A percentile compares a stretch with the other conserved stretches of the same genome.
These are phyloP conservation scores for Coregonus sp. DNA, from an alignment of 2,797 vertebrate genomes.

Conservation along the genomic window DNA sequence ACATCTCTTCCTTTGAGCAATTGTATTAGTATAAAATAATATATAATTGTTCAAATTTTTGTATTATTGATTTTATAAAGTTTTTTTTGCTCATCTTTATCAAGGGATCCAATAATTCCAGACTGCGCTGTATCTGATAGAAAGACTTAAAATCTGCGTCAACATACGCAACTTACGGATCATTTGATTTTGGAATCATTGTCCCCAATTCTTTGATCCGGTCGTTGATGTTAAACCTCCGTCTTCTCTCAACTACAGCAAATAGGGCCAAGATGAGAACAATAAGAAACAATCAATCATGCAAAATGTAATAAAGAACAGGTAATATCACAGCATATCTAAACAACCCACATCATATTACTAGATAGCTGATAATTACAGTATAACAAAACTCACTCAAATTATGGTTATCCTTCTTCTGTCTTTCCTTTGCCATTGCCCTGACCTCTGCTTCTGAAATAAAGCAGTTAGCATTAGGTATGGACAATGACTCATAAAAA, in stretches of 20 bases:
- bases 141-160: background rate
- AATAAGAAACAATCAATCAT: constrained; percentile 30
- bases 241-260: constrained; percentile 89
- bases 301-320: background rate
- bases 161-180: constrained; percentile 86
- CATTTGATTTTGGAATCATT: constrained; percentile 97
- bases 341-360: background rate
- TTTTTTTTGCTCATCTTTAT: too few species aligned
- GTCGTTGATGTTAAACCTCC: constrained; percentile 98
- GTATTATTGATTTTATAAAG: too few species aligned
- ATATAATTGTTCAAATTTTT: too few species aligned
- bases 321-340: background rate
- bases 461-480: constrained; percentile 4
- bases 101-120: too few species aligned
- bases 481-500: background rate
- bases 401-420: constrained; percentile 99
- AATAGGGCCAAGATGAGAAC: constrained; percentile 35
- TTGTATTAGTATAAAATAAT: too few species aligned
- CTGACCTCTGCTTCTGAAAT: constrained; percentile 87
- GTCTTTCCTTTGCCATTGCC: constrained; percentile 92
- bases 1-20: too few species aligned
- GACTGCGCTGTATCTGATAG: too few species aligned
- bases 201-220: constrained; percentile 98
- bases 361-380: background rate
- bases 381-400: constrained; percentile 82